Percentiles rank a stretch among this genome's conserved stretches.
phyloP scores from a whole-genome alignment of 2,113 vertebrate species.

The Aspiorhynchus laticeps region DNA sequence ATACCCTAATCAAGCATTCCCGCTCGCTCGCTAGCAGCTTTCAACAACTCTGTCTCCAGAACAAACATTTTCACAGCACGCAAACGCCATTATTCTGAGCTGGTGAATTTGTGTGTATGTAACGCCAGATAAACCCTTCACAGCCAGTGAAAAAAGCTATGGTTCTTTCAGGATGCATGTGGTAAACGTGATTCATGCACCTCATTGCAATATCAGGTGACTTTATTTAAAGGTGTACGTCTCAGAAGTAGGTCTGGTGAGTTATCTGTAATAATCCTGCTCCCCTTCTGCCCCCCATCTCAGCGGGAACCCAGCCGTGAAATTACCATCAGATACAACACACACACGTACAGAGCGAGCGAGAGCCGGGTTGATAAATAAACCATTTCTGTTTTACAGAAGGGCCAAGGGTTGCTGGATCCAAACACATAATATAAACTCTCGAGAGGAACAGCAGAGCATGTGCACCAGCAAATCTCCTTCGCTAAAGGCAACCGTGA shows the following conservation, averaged over 20 bases:
- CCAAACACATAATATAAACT: constrained; percentile 48
- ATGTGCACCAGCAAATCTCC: constrained; percentile 3
- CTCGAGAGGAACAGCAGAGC: constrained; percentile 16
- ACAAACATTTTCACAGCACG: constrained; percentile 72
- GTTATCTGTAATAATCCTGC: constrained; percentile 65
- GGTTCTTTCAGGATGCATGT: neutral
- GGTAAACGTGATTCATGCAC: neutral
- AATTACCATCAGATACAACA: constrained; percentile 73
- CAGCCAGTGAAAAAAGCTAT: neutral
- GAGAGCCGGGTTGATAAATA: constrained; percentile 48
- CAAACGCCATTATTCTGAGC: constrained; percentile 66
- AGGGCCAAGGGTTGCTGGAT: constrained; percentile 42
- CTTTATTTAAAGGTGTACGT: constrained; percentile 44
- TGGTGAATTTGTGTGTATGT: constrained; percentile 30
- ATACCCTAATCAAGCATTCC: constrained; percentile 71
- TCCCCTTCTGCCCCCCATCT: constrained; percentile 53
- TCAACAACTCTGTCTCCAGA: constrained; percentile 64
- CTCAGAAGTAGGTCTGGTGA: constrained; percentile 55
- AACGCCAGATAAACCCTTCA: neutral
- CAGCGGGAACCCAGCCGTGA: constrained; percentile 67
- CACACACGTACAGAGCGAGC: constrained; percentile 36
- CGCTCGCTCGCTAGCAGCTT: constrained; percentile 54
- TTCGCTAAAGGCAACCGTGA: neutral
- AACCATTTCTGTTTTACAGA: constrained; percentile 48
- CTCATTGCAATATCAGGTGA: constrained; percentile 7